Percentiles rank a stretch among this genome's conserved stretches.
phyloP scores from a whole-genome alignment of 2,888 invertebrate genomes.

The Kuschelorhynchus macadamiae region DNA sequence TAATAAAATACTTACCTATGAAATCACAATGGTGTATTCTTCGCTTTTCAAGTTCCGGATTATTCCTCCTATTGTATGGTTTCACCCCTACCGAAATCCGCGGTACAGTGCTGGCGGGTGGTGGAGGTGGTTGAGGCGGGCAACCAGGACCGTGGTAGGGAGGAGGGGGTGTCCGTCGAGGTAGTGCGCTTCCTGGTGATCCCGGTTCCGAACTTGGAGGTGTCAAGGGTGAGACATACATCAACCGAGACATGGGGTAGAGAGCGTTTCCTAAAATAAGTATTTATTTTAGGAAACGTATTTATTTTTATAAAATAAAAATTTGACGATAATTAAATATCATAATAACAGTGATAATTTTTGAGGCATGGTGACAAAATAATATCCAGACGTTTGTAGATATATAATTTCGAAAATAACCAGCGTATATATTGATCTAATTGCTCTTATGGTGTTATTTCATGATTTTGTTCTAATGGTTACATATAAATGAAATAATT shows the following conservation, averaged over 20 bases:
- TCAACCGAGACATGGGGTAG: slow-evolving; percentile 73
- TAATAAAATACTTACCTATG: slow-evolving; percentile 84
- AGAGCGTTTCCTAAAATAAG: slow-evolving; percentile 64
- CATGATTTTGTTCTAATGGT: too few relatives aligned
- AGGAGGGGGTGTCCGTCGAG: slow-evolving; percentile 82
- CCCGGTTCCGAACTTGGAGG: slow-evolving; percentile 92
- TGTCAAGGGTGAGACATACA: slow-evolving; percentile 88
- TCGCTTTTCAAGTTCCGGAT: slow-evolving; percentile 96
- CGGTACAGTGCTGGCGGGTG: slow-evolving; percentile 58
- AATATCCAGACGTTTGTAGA: too few relatives aligned
- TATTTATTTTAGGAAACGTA: too few relatives aligned
- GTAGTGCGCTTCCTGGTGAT: slow-evolving; percentile 82
- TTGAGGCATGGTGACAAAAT: too few relatives aligned
- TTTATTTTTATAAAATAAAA: too few relatives aligned
- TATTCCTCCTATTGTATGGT: slow-evolving; percentile 94
- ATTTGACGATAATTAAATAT: too few relatives aligned
- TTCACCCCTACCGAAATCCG: slow-evolving; percentile 65
- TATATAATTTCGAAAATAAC: too few relatives aligned
- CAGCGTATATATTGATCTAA: too few relatives aligned
- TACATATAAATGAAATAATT: too few relatives aligned
- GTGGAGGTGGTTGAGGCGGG: slow-evolving; percentile 56
- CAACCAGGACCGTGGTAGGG: slow-evolving; percentile 75
- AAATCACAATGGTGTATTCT: slow-evolving; percentile 97
- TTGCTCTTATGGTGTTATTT: too few relatives aligned
- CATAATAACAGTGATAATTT: too few relatives aligned